Evolutionary conservation across 2,113 vertebrate genomes (phyloP).

Genomic region (Chionis minor): DNA sequence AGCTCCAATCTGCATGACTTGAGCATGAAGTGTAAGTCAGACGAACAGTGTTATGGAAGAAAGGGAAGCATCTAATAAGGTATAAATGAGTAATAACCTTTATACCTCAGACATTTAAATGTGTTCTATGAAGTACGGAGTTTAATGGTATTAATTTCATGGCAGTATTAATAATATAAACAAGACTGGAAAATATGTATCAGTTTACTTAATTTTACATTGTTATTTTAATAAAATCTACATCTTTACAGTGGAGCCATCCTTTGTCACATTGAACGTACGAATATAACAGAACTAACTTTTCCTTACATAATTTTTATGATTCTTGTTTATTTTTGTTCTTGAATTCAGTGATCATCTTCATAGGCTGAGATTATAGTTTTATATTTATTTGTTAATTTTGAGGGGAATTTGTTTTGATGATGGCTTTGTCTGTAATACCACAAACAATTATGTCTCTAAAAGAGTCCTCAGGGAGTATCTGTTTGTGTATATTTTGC

Average conservation of each 20-base stretch:
- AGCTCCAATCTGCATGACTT: slow-evolving; percentile 88
- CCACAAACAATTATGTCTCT: background rate
- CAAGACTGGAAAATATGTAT: background rate
- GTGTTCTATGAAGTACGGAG: background rate
- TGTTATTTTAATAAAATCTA: background rate
- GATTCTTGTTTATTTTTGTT: background rate
- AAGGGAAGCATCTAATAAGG: slow-evolving; percentile 74
- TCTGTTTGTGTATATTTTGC: background rate
- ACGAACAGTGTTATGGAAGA: slow-evolving; percentile 68
- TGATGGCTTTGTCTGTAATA: background rate
- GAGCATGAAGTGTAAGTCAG: slow-evolving; percentile 76
- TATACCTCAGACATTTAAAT: slow-evolving; percentile 57
- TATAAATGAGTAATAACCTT: slow-evolving; percentile 75
- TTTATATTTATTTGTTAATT: background rate
- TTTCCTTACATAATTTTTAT: background rate
- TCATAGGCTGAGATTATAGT: background rate
- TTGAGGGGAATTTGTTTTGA: background rate
- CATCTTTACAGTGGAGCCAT: background rate
- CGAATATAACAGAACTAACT: background rate
- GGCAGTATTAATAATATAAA: slow-evolving; percentile 13
- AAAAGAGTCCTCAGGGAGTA: background rate
- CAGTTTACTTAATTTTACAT: background rate
- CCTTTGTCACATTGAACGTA: background rate
- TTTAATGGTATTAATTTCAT: slow-evolving; percentile 44
- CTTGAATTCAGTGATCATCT: background rate